Evolutionary conservation across 30 jellyfish, hydroid and myxozoan genomes (phyloP).

Genomic region (Aurelia aurita complex sp. Pacific): DNA sequence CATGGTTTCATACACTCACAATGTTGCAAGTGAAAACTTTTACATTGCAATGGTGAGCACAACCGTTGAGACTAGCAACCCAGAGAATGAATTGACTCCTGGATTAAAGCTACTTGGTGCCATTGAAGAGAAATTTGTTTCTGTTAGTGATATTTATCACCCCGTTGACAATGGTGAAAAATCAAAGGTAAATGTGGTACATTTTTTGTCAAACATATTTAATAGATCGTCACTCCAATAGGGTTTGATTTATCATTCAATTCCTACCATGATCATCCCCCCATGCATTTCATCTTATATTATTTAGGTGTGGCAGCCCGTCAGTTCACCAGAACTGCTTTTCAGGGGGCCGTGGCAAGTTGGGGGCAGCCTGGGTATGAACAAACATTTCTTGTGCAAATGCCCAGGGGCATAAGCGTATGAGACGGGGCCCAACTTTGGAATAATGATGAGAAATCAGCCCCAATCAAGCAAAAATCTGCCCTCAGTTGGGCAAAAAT

Average conservation of each 20-base stretch:
- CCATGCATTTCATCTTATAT: no score
- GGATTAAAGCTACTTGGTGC: constrained; percentile 90
- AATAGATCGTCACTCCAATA: not conserved
- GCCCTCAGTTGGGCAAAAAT: no score
- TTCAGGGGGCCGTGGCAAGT: no score
- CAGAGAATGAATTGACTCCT: constrained; percentile 89
- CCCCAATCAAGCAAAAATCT: no score
- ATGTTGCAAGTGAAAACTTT: constrained; percentile 73
- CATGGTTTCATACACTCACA: constrained; percentile 77
- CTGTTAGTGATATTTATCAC: constrained; percentile 83
- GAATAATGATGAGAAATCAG: no score
- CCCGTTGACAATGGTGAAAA: constrained; percentile 94
- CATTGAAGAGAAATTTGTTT: constrained; percentile 85
- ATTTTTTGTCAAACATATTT: not conserved
- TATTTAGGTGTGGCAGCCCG: no score
- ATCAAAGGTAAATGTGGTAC: constrained; percentile 63
- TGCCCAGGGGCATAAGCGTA: no score
- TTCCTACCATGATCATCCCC: no score
- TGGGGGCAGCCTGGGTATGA: no score
- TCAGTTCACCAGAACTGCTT: no score
- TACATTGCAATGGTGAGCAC: constrained; percentile 99
- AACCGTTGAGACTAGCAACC: constrained; percentile 94
- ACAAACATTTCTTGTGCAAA: no score
- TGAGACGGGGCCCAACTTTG: no score
- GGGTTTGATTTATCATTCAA: not conserved